Percentiles rank a stretch among this genome's conserved stretches.
Conservation (phyloP, 2,113 vertebrate species). For the Mus pahari region DNA sequence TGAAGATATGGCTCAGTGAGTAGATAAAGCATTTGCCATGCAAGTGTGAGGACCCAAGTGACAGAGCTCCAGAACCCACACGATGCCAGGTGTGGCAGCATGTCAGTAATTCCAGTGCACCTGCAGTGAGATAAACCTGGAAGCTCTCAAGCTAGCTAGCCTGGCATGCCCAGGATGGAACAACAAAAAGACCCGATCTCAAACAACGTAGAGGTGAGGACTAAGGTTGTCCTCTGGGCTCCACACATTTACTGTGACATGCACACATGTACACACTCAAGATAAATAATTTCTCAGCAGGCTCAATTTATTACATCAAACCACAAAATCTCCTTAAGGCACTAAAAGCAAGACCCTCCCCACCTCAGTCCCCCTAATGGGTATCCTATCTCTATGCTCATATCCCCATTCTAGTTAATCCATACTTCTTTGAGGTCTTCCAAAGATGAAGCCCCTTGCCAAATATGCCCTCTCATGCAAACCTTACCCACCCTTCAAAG, state of each 20-base stretch:
- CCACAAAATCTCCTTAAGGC: slow-evolving; percentile 17
- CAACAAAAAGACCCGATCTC: neutral
- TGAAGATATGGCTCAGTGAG: neutral
- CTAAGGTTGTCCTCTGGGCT: neutral
- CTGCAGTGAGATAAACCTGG: neutral
- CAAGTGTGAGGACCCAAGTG: neutral
- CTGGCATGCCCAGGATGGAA: neutral
- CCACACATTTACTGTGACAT: neutral
- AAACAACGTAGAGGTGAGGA: neutral
- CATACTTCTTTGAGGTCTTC: slow-evolving; percentile 8
- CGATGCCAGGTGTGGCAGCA: neutral
- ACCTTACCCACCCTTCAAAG: slow-evolving; percentile 21
- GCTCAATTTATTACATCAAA: slow-evolving; percentile 39
- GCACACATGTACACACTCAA: neutral
- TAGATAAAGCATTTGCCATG: neutral
- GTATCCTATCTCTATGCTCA: neutral
- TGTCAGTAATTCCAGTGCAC: too few relatives aligned
- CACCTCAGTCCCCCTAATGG: neutral
- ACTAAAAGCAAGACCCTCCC: neutral
- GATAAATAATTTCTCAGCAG: neutral
- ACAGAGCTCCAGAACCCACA: neutral
- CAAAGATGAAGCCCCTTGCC: neutral
- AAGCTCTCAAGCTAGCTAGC: neutral
- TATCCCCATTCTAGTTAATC: neutral
- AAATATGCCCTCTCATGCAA: neutral